Conservation (phyloP, 2,888 invertebrate genomes). For the Dichetophora obliterata region DNA sequence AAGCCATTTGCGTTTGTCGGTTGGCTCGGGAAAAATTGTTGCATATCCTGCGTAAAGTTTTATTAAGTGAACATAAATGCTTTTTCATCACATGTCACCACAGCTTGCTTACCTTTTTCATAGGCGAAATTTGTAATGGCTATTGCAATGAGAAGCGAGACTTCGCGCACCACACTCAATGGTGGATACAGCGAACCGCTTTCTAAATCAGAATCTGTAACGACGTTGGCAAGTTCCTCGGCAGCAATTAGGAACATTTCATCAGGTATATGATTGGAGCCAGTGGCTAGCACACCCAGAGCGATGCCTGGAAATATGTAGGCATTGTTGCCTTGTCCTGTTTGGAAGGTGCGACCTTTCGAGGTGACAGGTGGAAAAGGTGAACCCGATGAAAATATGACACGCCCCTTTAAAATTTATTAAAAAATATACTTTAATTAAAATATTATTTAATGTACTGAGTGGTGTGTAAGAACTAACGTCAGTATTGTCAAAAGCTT, state of each 20-base stretch:
- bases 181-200: conserved; percentile 95
- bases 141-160: conserved; percentile 91
- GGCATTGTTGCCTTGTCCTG: conserved; percentile 98
- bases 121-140: conserved; percentile 92
- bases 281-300: conserved; percentile 91
- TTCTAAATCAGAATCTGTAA: conserved; percentile 84
- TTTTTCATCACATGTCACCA: not conserved
- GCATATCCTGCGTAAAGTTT: conserved; percentile 76
- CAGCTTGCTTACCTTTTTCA: conserved; percentile 80
- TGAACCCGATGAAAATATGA: conserved; percentile 95
- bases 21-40: conserved; percentile 88
- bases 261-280: conserved; percentile 93
- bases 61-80: not conserved
- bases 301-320: conserved; percentile 98
- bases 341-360: conserved; percentile 84
- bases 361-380: conserved; percentile 90
- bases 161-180: conserved; percentile 83
- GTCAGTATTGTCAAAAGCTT: conserved; percentile 91
- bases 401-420: conserved; percentile 79
- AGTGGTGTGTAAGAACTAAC: conserved; percentile 73
- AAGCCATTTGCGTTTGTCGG: conserved; percentile 80
- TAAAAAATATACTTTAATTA: not conserved
- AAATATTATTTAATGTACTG: not conserved
- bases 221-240: conserved; percentile 85
- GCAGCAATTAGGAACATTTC: conserved; percentile 95